A percentile compares a stretch with the other conserved stretches of the same genome.
phyloP scores from a whole-genome alignment of 2,888 invertebrate species.

The Didymodactylos carnosus region DNA sequence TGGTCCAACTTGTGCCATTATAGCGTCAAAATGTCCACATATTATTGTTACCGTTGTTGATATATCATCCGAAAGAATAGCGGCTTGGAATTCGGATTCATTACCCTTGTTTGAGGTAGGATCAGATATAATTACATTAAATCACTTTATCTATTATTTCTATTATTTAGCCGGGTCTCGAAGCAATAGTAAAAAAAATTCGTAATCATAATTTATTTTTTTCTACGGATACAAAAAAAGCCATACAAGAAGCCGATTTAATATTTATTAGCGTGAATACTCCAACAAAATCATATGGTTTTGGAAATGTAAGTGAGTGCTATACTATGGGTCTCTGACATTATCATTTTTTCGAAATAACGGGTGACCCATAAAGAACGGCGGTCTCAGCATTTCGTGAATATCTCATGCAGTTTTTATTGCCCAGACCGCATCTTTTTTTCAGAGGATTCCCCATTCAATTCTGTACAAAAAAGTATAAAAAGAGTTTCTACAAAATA shows the following conservation, averaged over 20 bases:
- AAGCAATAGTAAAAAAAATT: constrained; percentile 68
- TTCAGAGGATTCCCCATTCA: no score
- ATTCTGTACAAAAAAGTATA: no score
- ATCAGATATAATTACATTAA: neutral
- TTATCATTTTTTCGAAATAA: no score
- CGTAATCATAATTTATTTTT: constrained; percentile 79
- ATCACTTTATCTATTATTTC: neutral
- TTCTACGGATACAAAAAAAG: constrained; percentile 65
- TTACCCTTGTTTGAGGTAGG: constrained; percentile 78
- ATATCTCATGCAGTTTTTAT: no score
- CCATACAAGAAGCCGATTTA: constrained; percentile 74
- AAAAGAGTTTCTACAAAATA: no score
- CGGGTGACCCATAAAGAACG: no score
- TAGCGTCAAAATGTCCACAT: constrained; percentile 83
- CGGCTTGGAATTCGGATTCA: constrained; percentile 94
- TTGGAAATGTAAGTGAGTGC: constrained; percentile 44
- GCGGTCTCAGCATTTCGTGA: no score
- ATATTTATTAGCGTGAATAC: constrained; percentile 98
- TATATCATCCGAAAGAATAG: constrained; percentile 66
- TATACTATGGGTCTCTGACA: no score
- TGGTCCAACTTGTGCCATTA: constrained; percentile 91
- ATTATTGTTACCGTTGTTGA: constrained; percentile 87
- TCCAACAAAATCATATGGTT: constrained; percentile 86
- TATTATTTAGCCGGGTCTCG: constrained; percentile 71
- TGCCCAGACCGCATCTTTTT: no score